phyloP scores from a whole-genome alignment of 2,888 invertebrate genomes.

The Apamea anceps region DNA sequence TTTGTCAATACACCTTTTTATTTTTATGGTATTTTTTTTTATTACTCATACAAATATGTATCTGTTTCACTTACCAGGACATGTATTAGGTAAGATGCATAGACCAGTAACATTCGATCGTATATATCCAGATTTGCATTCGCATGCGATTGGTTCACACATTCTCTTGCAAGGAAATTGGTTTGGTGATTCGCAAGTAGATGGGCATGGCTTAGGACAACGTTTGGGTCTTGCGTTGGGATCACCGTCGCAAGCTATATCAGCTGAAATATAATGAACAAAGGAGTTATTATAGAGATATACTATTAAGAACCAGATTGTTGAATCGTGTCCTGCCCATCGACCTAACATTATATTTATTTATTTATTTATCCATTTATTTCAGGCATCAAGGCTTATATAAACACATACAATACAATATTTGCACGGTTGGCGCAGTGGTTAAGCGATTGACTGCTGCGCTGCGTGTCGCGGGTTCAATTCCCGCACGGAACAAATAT shows the following conservation, averaged over 20 bases:
- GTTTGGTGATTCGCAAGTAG: conserved; percentile 71
- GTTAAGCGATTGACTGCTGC: no score
- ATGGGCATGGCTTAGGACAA: conserved; percentile 71
- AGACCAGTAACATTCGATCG: conserved; percentile 59
- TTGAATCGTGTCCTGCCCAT: background rate
- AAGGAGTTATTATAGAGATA: background rate
- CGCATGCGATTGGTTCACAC: conserved; percentile 70
- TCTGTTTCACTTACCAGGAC: conserved; percentile 69
- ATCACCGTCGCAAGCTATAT: conserved; percentile 71
- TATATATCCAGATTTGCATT: conserved; percentile 72
- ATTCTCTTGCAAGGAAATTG: conserved; percentile 64
- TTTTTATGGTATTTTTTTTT: background rate
- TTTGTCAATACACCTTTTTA: no score
- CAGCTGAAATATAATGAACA: conserved; percentile 42
- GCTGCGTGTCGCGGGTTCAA: no score
- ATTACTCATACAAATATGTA: background rate
- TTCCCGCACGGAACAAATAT: no score
- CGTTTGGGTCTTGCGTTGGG: conserved; percentile 66
- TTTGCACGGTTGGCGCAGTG: no score
- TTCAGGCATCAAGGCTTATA: no score
- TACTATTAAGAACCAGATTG: background rate
- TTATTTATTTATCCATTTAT: no score
- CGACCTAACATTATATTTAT: background rate
- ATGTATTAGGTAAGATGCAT: conserved; percentile 71
- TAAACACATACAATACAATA: no score